Evolutionary conservation across 2,888 invertebrate genomes (phyloP).

Genomic region (Scaptomyza flava): DNA sequence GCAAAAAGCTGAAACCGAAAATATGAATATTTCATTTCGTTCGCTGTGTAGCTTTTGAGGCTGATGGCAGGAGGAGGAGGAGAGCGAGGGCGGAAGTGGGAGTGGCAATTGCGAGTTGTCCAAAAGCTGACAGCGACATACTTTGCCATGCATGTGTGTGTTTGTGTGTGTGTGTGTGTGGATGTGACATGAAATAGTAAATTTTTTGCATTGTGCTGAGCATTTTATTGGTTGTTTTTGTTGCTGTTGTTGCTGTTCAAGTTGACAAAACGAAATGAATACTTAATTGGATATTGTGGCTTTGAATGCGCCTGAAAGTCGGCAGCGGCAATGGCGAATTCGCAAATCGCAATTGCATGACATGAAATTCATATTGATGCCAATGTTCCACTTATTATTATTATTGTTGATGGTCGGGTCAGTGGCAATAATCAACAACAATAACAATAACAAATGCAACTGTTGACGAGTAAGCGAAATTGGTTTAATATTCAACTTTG

Average conservation of each 20-base stretch:
- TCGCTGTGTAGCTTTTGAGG: constrained; percentile 9
- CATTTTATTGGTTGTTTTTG: constrained; percentile 27
- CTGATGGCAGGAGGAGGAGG: not conserved
- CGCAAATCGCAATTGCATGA: constrained; percentile 16
- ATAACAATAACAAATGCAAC: not conserved
- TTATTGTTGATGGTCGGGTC: not conserved
- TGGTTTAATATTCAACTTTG: too few species aligned
- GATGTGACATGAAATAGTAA: constrained; percentile 67
- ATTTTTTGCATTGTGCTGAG: constrained; percentile 52
- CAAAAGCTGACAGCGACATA: constrained; percentile 46
- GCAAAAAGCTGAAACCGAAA: constrained; percentile 40
- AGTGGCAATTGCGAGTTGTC: constrained; percentile 48
- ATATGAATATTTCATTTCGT: constrained; percentile 69
- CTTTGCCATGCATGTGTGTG: constrained; percentile 26
- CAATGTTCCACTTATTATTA: constrained; percentile 7
- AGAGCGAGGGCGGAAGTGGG: not conserved
- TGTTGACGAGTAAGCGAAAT: too few species aligned
- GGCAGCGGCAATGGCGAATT: constrained; percentile 30
- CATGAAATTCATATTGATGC: constrained; percentile 20
- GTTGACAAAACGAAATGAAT: constrained; percentile 75
- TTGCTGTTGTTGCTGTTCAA: constrained; percentile 40
- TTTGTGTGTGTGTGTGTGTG: constrained; percentile 18
- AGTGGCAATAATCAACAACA: constrained; percentile 15
- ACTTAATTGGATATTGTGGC: constrained; percentile 73
- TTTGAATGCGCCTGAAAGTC: constrained; percentile 60